Evolutionary conservation across 2,113 vertebrate species (phyloP).

Genomic region (mouse (Mus musculus)): GRCm39 chr15:4126001-4126500

Average conservation of each 20-base stretch:
- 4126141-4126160: neutral
- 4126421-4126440: neutral
- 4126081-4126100: neutral
- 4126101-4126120: neutral
- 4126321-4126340: neutral
- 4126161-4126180: neutral
- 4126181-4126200: neutral
- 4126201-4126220: neutral
- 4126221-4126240: neutral
- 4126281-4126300: neutral
- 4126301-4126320: neutral
- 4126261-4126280: neutral
- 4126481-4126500: neutral
- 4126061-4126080: neutral
- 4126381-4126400: neutral
- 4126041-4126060: neutral
- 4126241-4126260: neutral
- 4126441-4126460: neutral
- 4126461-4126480: neutral
- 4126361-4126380: neutral
- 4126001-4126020: constrained; percentile 86
- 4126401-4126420: neutral
- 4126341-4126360: neutral
- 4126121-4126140: neutral
- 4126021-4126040: neutral